These are phyloP conservation scores for Harlomillsia oculata DNA, from an alignment of 1,140 invertebrate genomes.

Conservation along the genomic window DNA sequence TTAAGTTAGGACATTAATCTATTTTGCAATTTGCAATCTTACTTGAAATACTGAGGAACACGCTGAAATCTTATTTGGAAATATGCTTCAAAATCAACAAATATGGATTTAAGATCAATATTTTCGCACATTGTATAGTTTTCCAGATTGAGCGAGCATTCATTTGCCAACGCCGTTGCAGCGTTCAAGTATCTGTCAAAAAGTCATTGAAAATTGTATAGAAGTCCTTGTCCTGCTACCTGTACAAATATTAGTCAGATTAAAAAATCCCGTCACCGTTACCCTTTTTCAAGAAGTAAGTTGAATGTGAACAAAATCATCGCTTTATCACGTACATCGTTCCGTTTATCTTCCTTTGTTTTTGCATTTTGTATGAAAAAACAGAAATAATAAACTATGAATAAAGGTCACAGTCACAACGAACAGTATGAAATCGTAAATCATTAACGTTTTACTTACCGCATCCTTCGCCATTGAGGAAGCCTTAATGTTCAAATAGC, in stretches of 20 bases:
- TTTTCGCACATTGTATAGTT: conserved; percentile 78
- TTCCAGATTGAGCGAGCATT: conserved; percentile 55
- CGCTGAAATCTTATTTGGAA: conserved; percentile 75
- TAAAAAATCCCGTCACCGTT: neutral
- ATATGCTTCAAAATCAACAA: conserved; percentile 80
- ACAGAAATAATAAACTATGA: no score
- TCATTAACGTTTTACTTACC: no score
- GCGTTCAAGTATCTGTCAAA: conserved; percentile 48
- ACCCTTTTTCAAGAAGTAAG: conserved; percentile 32
- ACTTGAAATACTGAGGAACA: conserved; percentile 67
- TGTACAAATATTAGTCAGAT: neutral
- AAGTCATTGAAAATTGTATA: neutral
- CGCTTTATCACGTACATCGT: conserved; percentile 27
- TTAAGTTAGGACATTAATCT: neutral
- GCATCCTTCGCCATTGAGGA: no score
- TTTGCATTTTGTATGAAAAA: no score
- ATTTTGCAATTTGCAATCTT: no score
- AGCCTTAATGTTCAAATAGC: no score
- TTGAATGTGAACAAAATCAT: conserved; percentile 28
- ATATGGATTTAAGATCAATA: conserved; percentile 72
- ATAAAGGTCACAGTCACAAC: no score
- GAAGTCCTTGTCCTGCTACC: neutral
- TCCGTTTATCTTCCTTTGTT: conserved; percentile 27
- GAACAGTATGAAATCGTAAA: no score
- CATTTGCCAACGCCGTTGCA: conserved; percentile 51